Evolutionary conservation across 1,140 invertebrate species (phyloP), one percentile per base, ranked within the genome.

Genomic region (Brachionus rubens): DNA sequence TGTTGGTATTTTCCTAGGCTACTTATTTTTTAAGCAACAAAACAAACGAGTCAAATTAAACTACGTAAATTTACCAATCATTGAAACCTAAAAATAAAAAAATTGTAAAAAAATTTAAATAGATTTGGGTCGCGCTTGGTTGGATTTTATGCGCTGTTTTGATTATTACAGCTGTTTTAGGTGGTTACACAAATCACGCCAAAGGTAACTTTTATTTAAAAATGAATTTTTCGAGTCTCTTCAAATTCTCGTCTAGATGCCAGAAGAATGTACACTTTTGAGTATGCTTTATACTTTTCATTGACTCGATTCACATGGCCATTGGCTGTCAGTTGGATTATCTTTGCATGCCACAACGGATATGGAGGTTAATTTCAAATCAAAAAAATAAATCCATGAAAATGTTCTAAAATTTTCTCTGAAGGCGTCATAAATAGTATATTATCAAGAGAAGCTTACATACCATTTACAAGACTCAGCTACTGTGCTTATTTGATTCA

Each of bases 401-500:
- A 50, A 24, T 21, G 14, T 2, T 16, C 28, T 28, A 26, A 26
- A 9, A 26, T 14, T 26, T 21, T 50, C 19, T 50, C 28, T 14
- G 14, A 54, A 59, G 54, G 54, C 19, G 81, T 86, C 30, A 89
- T 91, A 21, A 88, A 90, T 67, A 88, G 87, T 0, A 83, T 93
- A 21, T 85, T 96, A 19, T 92, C 91, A 0, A 91, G 91, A 82
- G 87, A 88, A 43, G 88, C 90, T 0, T 87, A 92, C 46, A 88
- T 92, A 78, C 92, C 93, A 0, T 85, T 95, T n/a, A 91, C 91
- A 78, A 87, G 92, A 62, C 87, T 96, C 40, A 93, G 92, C 1
- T 96, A 94, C 83, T 91, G 91, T 81, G 90, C 92, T 7, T 96
- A 95, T 82, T 87, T 96, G 26, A 88, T 95, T 12, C 93, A 96